Evolutionary conservation across 2,113 vertebrate genomes (phyloP).

Genomic region (Silurus meridionalis): DNA sequence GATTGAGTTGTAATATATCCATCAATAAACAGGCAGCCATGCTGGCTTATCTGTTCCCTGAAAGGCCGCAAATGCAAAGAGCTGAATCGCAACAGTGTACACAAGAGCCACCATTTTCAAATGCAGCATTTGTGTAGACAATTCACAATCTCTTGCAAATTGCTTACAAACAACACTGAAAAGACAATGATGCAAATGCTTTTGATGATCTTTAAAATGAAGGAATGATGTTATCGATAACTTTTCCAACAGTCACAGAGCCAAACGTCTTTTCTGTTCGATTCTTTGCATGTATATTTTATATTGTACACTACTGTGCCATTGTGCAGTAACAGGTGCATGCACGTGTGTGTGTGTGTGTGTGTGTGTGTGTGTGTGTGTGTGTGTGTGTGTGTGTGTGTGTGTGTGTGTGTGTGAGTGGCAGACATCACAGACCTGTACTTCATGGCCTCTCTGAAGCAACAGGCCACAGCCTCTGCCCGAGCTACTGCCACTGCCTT

Average conservation of each 20-base stretch:
- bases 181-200: background rate
- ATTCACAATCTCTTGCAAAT: background rate
- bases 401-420: conserved; percentile 49
- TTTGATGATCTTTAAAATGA: conserved; percentile 7
- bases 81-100: conserved; percentile 7
- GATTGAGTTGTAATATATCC: conserved; percentile 67
- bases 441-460: conserved; percentile 83
- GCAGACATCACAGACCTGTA: conserved; percentile 77
- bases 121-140: background rate
- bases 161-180: background rate
- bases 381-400: conserved; percentile 58
- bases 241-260: conserved; percentile 4
- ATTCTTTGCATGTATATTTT: conserved; percentile 14
- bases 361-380: conserved; percentile 55
- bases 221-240: background rate
- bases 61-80: conserved; percentile 52
- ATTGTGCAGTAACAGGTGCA: conserved; percentile 53
- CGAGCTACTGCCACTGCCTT: conserved; percentile 69
- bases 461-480: conserved; percentile 84
- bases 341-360: conserved; percentile 55
- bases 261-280: background rate
- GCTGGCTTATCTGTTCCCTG: conserved; percentile 58
- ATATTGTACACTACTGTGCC: conserved; percentile 8
- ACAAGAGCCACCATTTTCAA: conserved; percentile 9
- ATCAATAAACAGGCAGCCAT: conserved; percentile 65